Evolutionary conservation across 2,113 vertebrate species (phyloP).

Genomic region (Saccopteryx bilineata): DNA sequence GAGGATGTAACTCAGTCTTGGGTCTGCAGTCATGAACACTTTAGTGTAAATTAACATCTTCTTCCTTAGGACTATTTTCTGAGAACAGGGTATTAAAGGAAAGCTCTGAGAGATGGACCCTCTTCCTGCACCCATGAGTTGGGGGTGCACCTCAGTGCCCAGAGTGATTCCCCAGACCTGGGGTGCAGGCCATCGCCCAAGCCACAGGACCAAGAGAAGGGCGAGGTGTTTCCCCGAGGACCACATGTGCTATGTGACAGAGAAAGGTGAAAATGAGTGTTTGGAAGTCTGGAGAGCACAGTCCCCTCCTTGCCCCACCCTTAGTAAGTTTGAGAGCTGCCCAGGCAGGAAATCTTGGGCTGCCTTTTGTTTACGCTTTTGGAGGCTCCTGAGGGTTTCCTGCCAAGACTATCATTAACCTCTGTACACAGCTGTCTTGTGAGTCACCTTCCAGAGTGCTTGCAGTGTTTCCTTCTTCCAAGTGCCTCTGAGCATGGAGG

Average conservation of each 20-base stretch:
- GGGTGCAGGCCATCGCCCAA: background rate
- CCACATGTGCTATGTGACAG: background rate
- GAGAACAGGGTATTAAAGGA: background rate
- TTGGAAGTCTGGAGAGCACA: background rate
- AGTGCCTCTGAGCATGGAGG: accelerated
- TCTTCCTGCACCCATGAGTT: background rate
- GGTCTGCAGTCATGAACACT: background rate
- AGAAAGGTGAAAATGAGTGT: background rate
- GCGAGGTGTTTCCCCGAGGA: background rate
- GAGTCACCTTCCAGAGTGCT: background rate
- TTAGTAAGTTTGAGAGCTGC: background rate
- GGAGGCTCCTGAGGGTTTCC: background rate
- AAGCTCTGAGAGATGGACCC: background rate
- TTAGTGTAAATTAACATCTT: background rate
- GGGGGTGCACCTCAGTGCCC: background rate
- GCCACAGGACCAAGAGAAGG: background rate
- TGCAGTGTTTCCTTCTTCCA: background rate
- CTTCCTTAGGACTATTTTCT: background rate
- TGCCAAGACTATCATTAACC: background rate
- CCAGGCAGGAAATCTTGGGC: background rate
- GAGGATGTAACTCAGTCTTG: background rate
- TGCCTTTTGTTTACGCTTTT: background rate
- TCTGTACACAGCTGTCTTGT: background rate
- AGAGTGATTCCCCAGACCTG: background rate
- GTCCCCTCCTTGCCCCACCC: accelerated